A percentile compares a stretch with the other conserved stretches of the same genome.
These are phyloP conservation scores for Cantharis nigra DNA, from an alignment of 2,888 invertebrate genomes.

Conservation along the genomic window DNA sequence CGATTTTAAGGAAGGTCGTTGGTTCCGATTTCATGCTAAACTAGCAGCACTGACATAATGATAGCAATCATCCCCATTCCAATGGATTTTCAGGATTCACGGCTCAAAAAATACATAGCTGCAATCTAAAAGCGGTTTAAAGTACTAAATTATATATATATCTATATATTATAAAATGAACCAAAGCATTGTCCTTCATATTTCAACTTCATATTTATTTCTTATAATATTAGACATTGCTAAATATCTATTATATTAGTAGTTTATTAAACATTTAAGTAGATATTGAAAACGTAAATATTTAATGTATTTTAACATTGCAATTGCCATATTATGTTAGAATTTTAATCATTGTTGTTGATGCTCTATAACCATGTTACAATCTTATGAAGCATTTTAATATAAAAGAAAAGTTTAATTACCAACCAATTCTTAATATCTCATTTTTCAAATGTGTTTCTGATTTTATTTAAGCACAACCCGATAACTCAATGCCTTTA, in stretches of 20 bases:
- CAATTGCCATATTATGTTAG: no score
- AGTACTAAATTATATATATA: conserved; percentile 26
- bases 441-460: no score
- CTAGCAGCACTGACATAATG: conserved; percentile 31
- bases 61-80: conserved; percentile 36
- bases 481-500: no score
- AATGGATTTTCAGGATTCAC: conserved; percentile 38
- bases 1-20: conserved; percentile 19
- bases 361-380: no score
- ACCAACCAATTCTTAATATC: no score
- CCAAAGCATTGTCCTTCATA: neutral
- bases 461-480: no score
- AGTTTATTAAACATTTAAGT: no score
- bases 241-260: neutral
- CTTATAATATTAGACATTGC: neutral
- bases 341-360: no score
- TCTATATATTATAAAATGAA: conserved; percentile 16
- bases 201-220: neutral
- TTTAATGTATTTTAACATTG: no score
- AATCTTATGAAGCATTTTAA: no score
- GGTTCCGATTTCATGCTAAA: conserved; percentile 29
- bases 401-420: no score
- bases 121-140: conserved; percentile 12
- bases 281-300: no score
- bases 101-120: conserved; percentile 27